Evolutionary conservation across 2,113 vertebrate species (phyloP).

Genomic region (Crypturellus undulatus): DNA sequence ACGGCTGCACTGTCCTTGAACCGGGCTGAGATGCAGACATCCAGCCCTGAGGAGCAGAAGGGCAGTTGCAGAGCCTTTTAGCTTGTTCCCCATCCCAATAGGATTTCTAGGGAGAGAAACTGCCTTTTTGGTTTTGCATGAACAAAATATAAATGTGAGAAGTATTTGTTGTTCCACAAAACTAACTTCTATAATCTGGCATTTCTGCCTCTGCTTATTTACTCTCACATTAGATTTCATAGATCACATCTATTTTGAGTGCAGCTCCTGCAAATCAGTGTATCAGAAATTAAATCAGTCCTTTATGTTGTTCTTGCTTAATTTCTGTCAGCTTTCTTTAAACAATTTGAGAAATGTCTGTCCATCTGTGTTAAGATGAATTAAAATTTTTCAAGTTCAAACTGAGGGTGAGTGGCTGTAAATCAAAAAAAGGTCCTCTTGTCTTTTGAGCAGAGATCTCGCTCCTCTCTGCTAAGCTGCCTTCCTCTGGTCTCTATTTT

Average conservation of each 20-base stretch:
- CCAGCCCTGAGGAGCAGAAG: background rate
- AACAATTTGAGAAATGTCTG: background rate
- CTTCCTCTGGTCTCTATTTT: background rate
- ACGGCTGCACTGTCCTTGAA: background rate
- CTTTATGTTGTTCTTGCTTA: rapidly evolving
- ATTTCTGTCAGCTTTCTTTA: background rate
- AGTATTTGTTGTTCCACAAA: background rate
- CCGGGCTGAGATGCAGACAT: background rate
- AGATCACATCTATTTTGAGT: background rate
- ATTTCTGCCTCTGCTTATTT: background rate
- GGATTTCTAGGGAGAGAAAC: background rate
- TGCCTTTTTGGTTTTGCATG: background rate
- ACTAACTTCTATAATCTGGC: background rate
- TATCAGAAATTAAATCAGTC: background rate
- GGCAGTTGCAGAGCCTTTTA: background rate
- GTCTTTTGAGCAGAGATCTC: background rate
- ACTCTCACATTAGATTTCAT: background rate
- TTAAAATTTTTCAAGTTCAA: background rate
- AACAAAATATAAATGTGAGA: background rate
- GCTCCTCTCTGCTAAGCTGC: background rate
- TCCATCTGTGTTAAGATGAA: background rate
- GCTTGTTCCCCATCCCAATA: background rate
- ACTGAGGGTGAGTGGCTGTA: background rate
- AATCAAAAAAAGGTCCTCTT: background rate
- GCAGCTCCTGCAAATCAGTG: background rate